These are phyloP conservation scores for Tringa solitaria DNA, from an alignment of 2,113 vertebrate genomes.

Conservation along the genomic window DNA sequence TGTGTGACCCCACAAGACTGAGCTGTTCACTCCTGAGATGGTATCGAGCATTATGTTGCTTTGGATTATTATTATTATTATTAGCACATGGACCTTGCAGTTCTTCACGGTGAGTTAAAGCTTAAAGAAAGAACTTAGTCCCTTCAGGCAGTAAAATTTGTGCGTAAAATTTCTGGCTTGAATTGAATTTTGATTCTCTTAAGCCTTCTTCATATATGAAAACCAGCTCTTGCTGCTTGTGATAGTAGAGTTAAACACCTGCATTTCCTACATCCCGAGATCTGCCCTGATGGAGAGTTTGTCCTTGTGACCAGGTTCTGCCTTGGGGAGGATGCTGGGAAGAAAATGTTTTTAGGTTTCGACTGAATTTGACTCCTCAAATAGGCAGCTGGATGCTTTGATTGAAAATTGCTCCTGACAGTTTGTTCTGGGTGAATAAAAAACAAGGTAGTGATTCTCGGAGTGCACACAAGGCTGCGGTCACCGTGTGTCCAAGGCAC, in stretches of 20 bases:
- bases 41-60: not conserved
- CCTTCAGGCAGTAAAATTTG: not conserved
- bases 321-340: not conserved
- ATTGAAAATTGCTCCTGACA: not conserved
- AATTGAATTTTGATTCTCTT: not conserved
- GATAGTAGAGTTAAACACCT: not conserved
- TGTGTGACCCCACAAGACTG: not conserved
- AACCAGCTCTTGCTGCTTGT: not conserved
- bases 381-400: not conserved
- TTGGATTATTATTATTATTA: not conserved
- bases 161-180: not conserved
- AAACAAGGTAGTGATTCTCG: not conserved
- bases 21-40: not conserved
- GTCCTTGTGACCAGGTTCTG: not conserved
- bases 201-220: not conserved
- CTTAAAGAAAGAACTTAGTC: not conserved
- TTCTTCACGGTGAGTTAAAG: not conserved
- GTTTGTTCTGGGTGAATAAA: not conserved
- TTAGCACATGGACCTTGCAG: not conserved
- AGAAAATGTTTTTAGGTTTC: not conserved
- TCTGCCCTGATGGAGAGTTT: not conserved
- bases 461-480: not conserved
- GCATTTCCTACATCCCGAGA: not conserved
- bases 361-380: not conserved
- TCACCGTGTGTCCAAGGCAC: fast-evolving